Percentiles rank a stretch among this genome's conserved stretches.
These are phyloP conservation scores for Leptopilina clavipes DNA, from an alignment of 1,140 invertebrate species.

Conservation along the genomic window DNA sequence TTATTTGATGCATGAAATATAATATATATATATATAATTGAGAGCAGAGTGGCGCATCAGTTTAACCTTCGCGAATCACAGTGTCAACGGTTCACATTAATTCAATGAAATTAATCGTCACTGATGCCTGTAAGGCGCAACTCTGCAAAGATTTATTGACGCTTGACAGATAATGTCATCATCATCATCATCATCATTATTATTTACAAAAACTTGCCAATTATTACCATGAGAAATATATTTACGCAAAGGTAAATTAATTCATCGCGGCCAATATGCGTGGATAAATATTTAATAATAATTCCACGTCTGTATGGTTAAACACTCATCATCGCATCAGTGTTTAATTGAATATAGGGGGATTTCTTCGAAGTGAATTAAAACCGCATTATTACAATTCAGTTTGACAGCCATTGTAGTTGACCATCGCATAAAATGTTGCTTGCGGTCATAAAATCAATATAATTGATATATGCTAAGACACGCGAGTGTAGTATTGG, in stretches of 20 bases:
- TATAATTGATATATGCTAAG: slow-evolving; percentile 37
- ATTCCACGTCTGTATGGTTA: too few relatives aligned
- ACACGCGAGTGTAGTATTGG: slow-evolving; percentile 28
- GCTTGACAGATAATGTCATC: slow-evolving; percentile 67
- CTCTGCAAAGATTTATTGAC: slow-evolving; percentile 74
- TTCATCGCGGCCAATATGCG: too few relatives aligned
- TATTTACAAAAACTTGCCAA: too few relatives aligned
- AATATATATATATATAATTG: too few relatives aligned
- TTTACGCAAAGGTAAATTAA: too few relatives aligned
- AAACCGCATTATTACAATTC: neutral
- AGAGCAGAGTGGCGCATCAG: slow-evolving; percentile 50
- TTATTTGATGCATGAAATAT: slow-evolving; percentile 30
- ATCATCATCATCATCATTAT: too few relatives aligned
- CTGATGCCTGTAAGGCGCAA: slow-evolving; percentile 65
- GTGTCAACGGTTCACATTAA: slow-evolving; percentile 72
- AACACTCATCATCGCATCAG: too few relatives aligned
- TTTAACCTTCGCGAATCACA: slow-evolving; percentile 65
- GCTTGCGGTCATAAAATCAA: slow-evolving; percentile 27
- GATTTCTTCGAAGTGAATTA: neutral
- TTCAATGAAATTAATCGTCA: slow-evolving; percentile 73
- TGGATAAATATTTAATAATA: too few relatives aligned
- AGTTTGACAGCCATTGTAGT: slow-evolving; percentile 2
- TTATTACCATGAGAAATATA: too few relatives aligned
- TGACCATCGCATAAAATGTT: neutral
- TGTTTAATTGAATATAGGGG: neutral